These are phyloP conservation scores for Danaus plexippus DNA, from an alignment of 1,140 invertebrate genomes.

Conservation along the genomic window DNA sequence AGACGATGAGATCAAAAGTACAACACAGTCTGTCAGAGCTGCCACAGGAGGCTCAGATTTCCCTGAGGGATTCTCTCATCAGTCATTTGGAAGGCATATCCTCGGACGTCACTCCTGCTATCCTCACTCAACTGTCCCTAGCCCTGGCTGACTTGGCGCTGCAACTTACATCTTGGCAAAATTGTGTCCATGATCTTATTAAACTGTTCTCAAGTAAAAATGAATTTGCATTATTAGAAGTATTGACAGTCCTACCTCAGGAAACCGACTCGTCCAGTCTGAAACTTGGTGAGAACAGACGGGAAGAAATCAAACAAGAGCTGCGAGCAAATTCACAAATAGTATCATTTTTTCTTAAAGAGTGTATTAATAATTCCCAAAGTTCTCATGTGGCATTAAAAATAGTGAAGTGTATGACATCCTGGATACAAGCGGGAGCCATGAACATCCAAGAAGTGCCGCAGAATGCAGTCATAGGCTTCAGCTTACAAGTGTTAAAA, in stretches of 20 bases:
- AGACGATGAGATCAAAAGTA: conserved; percentile 97
- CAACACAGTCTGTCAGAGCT: conserved; percentile 95
- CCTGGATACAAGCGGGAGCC: conserved; percentile 83
- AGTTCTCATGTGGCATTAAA: conserved; percentile 72
- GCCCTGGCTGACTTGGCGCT: conserved; percentile 94
- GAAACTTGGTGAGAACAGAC: conserved; percentile 90
- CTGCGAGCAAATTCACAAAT: conserved; percentile 78
- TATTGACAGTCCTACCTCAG: conserved; percentile 95
- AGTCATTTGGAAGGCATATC: conserved; percentile 90
- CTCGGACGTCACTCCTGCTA: conserved; percentile 84
- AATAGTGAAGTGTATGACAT: conserved; percentile 84
- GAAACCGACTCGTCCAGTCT: conserved; percentile 90
- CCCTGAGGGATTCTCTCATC: conserved; percentile 92
- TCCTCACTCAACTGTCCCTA: conserved; percentile 93
- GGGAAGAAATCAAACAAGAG: conserved; percentile 86
- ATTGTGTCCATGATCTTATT: conserved; percentile 89
- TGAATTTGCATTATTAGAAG: conserved; percentile 88
- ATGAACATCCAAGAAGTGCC: conserved; percentile 77
- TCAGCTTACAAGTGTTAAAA: conserved; percentile 79
- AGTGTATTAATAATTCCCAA: conserved; percentile 76
- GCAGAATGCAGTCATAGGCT: conserved; percentile 78
- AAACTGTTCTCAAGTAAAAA: conserved; percentile 77
- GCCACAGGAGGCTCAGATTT: conserved; percentile 85
- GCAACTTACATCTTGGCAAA: conserved; percentile 95
- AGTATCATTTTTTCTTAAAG: conserved; percentile 83